These are phyloP conservation scores for Apodemus sylvaticus DNA, from an alignment of 2,113 vertebrate genomes.

Conservation along the genomic window DNA sequence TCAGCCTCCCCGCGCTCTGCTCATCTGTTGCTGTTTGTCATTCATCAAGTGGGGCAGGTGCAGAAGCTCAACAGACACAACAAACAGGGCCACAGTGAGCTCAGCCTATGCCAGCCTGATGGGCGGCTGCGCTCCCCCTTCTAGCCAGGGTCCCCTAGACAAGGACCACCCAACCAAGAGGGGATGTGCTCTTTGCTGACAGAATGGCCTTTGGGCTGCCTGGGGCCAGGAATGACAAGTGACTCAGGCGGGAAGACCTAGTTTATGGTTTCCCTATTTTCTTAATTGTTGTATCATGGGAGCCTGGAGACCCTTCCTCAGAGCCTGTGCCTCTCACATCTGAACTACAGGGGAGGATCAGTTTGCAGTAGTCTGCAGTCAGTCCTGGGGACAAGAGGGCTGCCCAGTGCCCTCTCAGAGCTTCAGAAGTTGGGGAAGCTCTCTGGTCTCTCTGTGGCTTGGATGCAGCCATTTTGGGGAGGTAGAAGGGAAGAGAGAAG, in stretches of 20 bases:
- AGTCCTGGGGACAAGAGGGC: background rate
- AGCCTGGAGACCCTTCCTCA: background rate
- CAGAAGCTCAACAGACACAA: slow-evolving; percentile 59
- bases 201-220: background rate
- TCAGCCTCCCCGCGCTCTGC: slow-evolving; percentile 24
- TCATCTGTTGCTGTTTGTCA: slow-evolving; percentile 75
- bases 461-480: background rate
- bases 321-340: background rate
- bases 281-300: slow-evolving; percentile 11
- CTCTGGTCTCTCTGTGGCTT: background rate
- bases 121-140: background rate
- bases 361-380: background rate
- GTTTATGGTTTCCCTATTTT: slow-evolving; percentile 44
- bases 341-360: background rate
- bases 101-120: background rate
- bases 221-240: slow-evolving; percentile 26
- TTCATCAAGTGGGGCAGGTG: slow-evolving; percentile 75
- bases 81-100: slow-evolving; percentile 33
- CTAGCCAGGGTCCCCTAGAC: background rate
- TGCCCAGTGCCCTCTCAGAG: background rate
- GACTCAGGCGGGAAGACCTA: slow-evolving; percentile 53
- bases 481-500: background rate
- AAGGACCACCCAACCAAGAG: background rate
- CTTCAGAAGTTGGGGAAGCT: background rate
- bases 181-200: background rate